phyloP scores from a whole-genome alignment of 2,888 invertebrate genomes.

The Acleris cristana region DNA sequence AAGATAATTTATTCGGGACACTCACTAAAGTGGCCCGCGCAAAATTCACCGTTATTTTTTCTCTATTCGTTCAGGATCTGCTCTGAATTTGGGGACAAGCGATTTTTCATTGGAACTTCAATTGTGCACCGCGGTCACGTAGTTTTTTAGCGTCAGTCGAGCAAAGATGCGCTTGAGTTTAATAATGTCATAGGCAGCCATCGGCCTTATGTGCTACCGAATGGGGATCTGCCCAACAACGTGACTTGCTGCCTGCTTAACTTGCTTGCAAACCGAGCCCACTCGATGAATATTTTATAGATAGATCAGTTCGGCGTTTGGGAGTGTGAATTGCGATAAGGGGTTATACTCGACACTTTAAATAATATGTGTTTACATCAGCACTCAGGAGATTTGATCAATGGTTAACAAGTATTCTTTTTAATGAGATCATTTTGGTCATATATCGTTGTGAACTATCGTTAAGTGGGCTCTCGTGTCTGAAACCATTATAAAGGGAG shows the following conservation, averaged over 20 bases:
- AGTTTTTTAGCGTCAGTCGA: slow-evolving; percentile 72
- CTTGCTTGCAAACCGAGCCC: slow-evolving; percentile 25
- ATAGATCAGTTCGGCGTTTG: slow-evolving; percentile 11
- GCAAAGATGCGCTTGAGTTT: slow-evolving; percentile 76
- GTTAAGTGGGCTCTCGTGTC: too few relatives aligned
- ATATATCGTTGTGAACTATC: too few relatives aligned
- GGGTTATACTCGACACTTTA: not conserved
- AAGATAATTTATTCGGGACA: slow-evolving; percentile 79
- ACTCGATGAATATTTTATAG: slow-evolving; percentile 34
- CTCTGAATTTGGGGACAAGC: slow-evolving; percentile 63
- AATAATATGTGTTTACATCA: too few relatives aligned
- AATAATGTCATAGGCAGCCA: slow-evolving; percentile 74
- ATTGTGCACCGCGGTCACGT: slow-evolving; percentile 77
- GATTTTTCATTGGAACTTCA: slow-evolving; percentile 66
- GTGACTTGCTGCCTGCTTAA: slow-evolving; percentile 45
- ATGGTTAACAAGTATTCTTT: too few relatives aligned
- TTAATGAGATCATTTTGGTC: too few relatives aligned
- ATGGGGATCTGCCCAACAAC: slow-evolving; percentile 46
- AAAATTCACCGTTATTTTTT: slow-evolving; percentile 66
- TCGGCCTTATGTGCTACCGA: slow-evolving; percentile 46
- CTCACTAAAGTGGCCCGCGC: slow-evolving; percentile 62
- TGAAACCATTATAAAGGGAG: too few relatives aligned
- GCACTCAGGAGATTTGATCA: too few relatives aligned
- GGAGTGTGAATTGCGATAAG: slow-evolving; percentile 12
- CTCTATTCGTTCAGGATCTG: slow-evolving; percentile 68